Percentiles rank a stretch among this genome's conserved stretches.
Evolutionary conservation across 2,113 vertebrate genomes (phyloP).

Genomic region (Anolis sagrei): DNA sequence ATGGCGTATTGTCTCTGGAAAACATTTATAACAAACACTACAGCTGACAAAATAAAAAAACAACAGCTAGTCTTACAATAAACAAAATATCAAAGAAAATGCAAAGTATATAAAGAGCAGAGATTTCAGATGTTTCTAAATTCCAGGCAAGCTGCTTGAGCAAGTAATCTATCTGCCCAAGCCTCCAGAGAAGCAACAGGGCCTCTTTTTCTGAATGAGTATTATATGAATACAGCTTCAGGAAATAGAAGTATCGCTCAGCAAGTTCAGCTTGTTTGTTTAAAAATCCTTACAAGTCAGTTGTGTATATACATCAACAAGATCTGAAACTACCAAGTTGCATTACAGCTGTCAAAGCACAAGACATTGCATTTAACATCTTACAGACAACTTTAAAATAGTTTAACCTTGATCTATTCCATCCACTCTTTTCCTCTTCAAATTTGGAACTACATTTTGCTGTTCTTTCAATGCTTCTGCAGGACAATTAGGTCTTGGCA

Average conservation of each 20-base stretch:
- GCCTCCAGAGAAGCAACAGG: background rate
- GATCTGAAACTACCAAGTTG: rapidly evolving
- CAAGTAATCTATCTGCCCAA: background rate
- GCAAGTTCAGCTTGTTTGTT: background rate
- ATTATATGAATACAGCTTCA: background rate
- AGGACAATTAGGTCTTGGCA: conserved; percentile 91
- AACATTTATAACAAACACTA: too few species aligned
- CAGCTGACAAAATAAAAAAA: background rate
- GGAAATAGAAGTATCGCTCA: background rate
- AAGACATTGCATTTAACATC: background rate
- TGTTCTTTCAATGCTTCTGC: conserved; percentile 89
- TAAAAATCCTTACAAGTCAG: background rate
- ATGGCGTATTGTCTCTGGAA: too few species aligned
- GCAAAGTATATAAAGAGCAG: too few species aligned
- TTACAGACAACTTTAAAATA: background rate
- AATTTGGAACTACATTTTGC: conserved; percentile 75
- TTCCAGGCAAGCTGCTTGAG: background rate
- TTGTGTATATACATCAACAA: background rate
- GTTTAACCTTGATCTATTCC: conserved; percentile 85
- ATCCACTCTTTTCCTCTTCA: conserved; percentile 88
- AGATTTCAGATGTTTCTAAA: background rate
- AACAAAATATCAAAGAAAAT: background rate
- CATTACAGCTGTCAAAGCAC: background rate
- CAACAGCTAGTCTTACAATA: background rate
- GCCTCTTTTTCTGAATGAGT: background rate